phyloP scores from a whole-genome alignment of 2,113 vertebrate species.

The Neotragus moschatus region DNA sequence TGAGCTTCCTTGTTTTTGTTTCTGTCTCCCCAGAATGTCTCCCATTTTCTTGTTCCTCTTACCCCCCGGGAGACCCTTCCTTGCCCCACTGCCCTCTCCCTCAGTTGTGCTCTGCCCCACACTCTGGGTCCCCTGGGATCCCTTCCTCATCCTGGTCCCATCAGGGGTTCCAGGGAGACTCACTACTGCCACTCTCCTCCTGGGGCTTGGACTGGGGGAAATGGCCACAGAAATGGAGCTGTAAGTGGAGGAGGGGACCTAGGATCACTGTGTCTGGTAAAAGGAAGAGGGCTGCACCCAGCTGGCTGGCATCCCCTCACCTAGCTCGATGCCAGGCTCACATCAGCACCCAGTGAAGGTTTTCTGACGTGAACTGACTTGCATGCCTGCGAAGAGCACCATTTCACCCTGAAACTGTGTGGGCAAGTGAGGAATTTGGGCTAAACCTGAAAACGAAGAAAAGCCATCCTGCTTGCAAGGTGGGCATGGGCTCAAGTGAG shows the following conservation, averaged over 20 bases:
- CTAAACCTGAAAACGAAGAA: neutral
- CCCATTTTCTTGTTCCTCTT: neutral
- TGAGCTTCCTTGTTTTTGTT: neutral
- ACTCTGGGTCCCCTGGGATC: neutral
- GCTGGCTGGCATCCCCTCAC: neutral
- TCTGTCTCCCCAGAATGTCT: neutral
- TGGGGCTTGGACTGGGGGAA: rapidly evolving
- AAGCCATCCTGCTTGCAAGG: neutral
- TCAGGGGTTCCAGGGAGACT: neutral
- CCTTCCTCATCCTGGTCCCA: neutral
- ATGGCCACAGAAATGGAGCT: neutral
- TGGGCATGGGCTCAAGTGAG: neutral
- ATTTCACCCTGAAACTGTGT: neutral
- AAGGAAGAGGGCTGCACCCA: neutral
- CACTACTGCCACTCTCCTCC: neutral
- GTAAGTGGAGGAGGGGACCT: too few species aligned
- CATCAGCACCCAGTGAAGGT: neutral
- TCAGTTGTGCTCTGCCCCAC: neutral
- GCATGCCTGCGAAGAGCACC: rapidly evolving
- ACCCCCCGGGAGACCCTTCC: neutral
- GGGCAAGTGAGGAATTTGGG: neutral
- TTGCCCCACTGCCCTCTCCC: neutral
- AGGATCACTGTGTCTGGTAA: neutral
- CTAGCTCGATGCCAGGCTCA: rapidly evolving
- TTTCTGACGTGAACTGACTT: neutral